phyloP scores from a whole-genome alignment of 1,140 invertebrate genomes.

The Zaprionus davidi region DNA sequence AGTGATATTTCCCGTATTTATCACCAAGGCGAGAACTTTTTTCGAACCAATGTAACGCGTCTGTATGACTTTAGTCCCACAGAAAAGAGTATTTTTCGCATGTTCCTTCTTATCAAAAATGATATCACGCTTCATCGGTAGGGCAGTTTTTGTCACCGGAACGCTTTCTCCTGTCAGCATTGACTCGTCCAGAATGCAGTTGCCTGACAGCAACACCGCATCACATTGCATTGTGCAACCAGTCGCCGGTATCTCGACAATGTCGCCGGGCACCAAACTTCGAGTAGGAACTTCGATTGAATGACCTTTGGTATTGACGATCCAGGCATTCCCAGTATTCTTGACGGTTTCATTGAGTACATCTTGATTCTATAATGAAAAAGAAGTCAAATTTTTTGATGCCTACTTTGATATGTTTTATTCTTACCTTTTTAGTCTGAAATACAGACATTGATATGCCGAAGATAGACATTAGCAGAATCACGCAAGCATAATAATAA shows the following conservation, averaged over 20 bases:
- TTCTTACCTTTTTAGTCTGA: conserved; percentile 91
- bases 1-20: conserved; percentile 94
- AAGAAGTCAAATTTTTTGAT: not conserved
- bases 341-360: conserved; percentile 89
- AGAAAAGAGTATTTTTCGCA: conserved; percentile 94
- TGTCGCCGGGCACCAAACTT: conserved; percentile 95
- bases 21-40: conserved; percentile 88
- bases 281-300: conserved; percentile 85
- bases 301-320: conserved; percentile 85
- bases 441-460: conserved; percentile 93
- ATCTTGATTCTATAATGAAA: conserved; percentile 88
- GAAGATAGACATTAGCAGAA: conserved; percentile 93
- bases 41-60: conserved; percentile 93
- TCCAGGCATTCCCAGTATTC: conserved; percentile 87
- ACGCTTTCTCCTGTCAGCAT: conserved; percentile 97
- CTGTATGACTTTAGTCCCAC: conserved; percentile 97
- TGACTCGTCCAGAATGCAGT: conserved; percentile 97
- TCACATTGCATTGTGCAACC: conserved; percentile 96
- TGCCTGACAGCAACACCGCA: conserved; percentile 94
- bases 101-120: conserved; percentile 92
- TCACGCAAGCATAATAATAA: conserved; percentile 93
- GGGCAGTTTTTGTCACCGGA: conserved; percentile 95
- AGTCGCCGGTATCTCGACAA: conserved; percentile 93
- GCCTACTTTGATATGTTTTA: no score
- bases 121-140: conserved; percentile 88